phyloP scores from a whole-genome alignment of 30 jellyfish, hydroid and myxozoan genomes.

The Aurelia coerulea region DNA sequence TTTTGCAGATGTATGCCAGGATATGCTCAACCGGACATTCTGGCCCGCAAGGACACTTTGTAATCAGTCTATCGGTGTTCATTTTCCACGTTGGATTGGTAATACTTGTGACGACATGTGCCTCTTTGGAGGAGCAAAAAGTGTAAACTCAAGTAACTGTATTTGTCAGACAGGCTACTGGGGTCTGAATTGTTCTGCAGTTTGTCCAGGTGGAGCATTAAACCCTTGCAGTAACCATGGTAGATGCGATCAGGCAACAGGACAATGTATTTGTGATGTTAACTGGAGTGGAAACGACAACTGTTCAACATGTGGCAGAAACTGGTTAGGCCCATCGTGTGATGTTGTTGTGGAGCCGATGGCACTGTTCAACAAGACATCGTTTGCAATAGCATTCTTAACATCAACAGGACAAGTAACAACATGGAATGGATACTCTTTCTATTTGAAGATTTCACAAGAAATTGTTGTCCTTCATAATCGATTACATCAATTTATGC shows the following conservation, averaged over 20 bases:
- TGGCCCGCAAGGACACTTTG: constrained; percentile 65
- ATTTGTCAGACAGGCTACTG: constrained; percentile 56
- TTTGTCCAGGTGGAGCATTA: constrained; percentile 68
- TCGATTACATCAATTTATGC: neutral
- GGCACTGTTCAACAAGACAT: neutral
- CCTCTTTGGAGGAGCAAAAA: constrained; percentile 33
- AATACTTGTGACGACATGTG: constrained; percentile 23
- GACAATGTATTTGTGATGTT: constrained; percentile 37
- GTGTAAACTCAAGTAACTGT: constrained; percentile 15
- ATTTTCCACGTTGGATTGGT: constrained; percentile 26
- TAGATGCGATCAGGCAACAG: constrained; percentile 22
- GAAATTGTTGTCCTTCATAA: constrained; percentile 40
- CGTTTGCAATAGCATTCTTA: constrained; percentile 44
- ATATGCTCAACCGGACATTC: constrained; percentile 19
- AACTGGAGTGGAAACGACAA: constrained; percentile 65
- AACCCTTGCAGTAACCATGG: constrained; percentile 63
- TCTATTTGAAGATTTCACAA: neutral
- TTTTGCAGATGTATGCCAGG: constrained; percentile 55
- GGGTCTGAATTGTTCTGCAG: constrained; percentile 43
- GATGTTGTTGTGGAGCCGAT: constrained; percentile 52
- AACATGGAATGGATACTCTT: constrained; percentile 54
- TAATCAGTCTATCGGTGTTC: constrained; percentile 1
- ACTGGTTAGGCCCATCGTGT: constrained; percentile 61
- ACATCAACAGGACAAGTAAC: constrained; percentile 58
- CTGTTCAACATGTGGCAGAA: constrained; percentile 49